phyloP scores from a whole-genome alignment of 2,797 vertebrate species.

The Pachyuromys duprasi region DNA sequence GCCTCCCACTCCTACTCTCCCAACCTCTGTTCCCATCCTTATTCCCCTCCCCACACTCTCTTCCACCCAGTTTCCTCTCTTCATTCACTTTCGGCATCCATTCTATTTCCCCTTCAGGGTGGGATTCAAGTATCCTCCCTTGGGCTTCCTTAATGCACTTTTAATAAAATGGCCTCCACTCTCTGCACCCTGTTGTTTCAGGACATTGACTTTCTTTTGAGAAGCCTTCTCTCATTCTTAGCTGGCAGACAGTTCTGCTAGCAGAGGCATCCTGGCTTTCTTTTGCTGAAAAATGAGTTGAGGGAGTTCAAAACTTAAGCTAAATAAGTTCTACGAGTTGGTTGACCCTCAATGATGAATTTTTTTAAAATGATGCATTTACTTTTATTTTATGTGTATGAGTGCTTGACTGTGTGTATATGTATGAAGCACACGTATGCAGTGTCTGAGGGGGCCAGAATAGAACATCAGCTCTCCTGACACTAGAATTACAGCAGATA shows the following conservation, averaged over 20 bases:
- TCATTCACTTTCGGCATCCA: too few species aligned
- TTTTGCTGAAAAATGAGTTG: not conserved
- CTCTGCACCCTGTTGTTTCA: not conserved
- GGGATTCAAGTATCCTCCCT: too few species aligned
- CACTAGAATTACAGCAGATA: not conserved
- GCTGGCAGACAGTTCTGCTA: not conserved
- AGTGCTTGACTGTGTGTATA: not conserved
- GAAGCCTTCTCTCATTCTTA: not conserved
- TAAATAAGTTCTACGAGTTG: not conserved
- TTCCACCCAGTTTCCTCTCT: too few species aligned
- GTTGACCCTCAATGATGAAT: not conserved
- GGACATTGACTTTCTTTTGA: conserved; percentile 7
- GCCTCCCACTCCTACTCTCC: too few species aligned
- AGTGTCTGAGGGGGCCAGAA: not conserved
- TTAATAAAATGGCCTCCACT: not conserved
- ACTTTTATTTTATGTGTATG: not conserved
- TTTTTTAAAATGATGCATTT: not conserved
- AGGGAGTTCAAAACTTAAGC: not conserved
- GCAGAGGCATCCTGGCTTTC: not conserved
- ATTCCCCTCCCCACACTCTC: too few species aligned
- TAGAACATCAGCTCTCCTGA: not conserved
- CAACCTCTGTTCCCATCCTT: too few species aligned
- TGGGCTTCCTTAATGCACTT: not conserved
- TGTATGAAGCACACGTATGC: not conserved
- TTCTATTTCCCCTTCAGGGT: too few species aligned